Conservation (phyloP, 2,113 vertebrate species). For the Etia nguti region DNA sequence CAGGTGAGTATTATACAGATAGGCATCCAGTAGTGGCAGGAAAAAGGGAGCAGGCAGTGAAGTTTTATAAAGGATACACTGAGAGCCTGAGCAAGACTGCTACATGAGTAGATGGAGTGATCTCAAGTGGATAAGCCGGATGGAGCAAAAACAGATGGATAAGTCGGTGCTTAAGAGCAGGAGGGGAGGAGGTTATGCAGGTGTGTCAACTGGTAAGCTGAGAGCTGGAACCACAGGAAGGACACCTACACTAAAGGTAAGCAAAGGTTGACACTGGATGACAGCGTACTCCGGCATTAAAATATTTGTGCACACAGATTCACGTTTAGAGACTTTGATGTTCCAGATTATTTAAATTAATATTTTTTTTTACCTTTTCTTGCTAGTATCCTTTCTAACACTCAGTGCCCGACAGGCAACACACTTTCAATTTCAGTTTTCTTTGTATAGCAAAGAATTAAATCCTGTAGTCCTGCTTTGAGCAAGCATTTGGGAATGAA, state of each 20-base stretch:
- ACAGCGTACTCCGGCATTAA: neutral
- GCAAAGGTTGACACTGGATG: neutral
- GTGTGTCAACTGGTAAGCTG: neutral
- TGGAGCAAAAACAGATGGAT: neutral
- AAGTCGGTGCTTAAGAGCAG: neutral
- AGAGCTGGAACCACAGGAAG: neutral
- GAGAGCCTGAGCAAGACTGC: neutral
- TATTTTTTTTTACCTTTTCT: neutral
- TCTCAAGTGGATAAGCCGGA: neutral
- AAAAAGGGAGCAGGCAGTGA: neutral
- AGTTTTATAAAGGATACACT: neutral
- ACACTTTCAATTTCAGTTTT: neutral
- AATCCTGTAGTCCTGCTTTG: neutral
- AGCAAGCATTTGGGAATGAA: neutral
- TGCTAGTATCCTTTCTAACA: neutral
- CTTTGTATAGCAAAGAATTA: neutral
- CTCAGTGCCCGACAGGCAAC: neutral
- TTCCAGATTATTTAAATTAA: neutral
- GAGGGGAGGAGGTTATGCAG: neutral
- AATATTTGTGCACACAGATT: neutral
- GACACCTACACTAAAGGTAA: neutral
- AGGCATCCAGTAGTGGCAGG: neutral
- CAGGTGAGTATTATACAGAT: neutral
- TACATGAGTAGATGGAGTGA: neutral
- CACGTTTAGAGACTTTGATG: neutral